phyloP scores from a whole-genome alignment of 1,140 invertebrate species.

The Lepidurus couesii region DNA sequence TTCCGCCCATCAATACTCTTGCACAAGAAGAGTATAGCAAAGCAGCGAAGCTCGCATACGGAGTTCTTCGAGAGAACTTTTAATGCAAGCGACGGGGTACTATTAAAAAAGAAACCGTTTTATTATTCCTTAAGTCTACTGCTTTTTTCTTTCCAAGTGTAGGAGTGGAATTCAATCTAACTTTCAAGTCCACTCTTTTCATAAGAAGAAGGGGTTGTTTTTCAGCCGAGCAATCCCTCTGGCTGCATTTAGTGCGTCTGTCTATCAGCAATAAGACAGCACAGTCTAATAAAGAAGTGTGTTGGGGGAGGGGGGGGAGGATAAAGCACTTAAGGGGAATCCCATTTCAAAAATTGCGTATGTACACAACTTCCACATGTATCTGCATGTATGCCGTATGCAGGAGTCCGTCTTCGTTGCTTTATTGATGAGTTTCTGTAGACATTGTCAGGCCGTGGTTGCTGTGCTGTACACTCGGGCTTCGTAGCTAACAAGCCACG shows the following conservation, averaged over 20 bases:
- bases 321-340: too few species aligned
- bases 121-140: too few species aligned
- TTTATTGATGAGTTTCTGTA: conserved; percentile 12
- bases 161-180: too few species aligned
- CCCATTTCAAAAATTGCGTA: neutral
- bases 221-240: too few species aligned
- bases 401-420: neutral
- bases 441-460: conserved; percentile 13
- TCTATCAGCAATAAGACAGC: too few species aligned
- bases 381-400: neutral
- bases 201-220: too few species aligned
- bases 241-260: too few species aligned
- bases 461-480: neutral
- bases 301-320: too few species aligned
- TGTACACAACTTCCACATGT: neutral
- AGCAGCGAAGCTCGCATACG: neutral
- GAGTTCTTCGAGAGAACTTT: neutral
- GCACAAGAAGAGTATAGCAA: neutral
- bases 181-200: too few species aligned
- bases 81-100: neutral
- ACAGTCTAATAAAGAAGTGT: too few species aligned
- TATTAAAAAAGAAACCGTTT: neutral
- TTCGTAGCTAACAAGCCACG: neutral
- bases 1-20: conserved; percentile 4
- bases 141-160: too few species aligned